phyloP scores from a whole-genome alignment of 2,888 invertebrate species.

The Meteorus colon region DNA sequence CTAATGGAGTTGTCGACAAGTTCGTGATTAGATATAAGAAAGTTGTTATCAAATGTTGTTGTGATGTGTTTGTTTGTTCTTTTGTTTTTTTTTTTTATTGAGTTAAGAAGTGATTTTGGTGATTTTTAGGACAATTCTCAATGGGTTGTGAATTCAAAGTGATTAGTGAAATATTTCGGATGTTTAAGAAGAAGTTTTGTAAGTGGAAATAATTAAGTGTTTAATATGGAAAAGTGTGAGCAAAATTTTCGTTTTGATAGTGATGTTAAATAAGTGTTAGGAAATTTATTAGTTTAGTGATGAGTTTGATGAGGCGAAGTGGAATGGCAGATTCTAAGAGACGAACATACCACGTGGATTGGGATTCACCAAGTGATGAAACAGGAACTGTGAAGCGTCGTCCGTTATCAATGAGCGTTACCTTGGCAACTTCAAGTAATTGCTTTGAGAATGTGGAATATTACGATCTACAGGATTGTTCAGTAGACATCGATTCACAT shows the following conservation, averaged over 20 bases:
- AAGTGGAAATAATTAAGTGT: not conserved
- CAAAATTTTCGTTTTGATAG: slow-evolving; percentile 57
- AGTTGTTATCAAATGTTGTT: slow-evolving; percentile 9
- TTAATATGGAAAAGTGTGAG: slow-evolving; percentile 44
- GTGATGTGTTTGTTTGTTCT: not conserved
- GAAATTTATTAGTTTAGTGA: not conserved
- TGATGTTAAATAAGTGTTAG: slow-evolving; percentile 54
- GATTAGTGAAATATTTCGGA: not conserved
- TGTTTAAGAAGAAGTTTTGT: not conserved
- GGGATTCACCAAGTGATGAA: slow-evolving; percentile 82
- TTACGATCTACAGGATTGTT: slow-evolving; percentile 53
- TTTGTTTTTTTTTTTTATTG: not conserved
- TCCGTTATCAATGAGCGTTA: slow-evolving; percentile 75
- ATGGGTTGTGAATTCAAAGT: slow-evolving; percentile 16
- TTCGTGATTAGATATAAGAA: slow-evolving; percentile 2
- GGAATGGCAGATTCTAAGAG: slow-evolving; percentile 57
- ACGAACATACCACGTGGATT: slow-evolving; percentile 75
- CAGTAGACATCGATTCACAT: slow-evolving; percentile 50
- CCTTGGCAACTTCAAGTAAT: slow-evolving; percentile 47
- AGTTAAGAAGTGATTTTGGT: slow-evolving; percentile 2
- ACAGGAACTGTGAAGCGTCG: slow-evolving; percentile 84
- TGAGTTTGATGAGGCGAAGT: not conserved
- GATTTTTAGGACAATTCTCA: slow-evolving; percentile 25
- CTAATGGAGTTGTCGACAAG: not conserved
- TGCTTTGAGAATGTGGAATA: slow-evolving; percentile 55